phyloP scores from a whole-genome alignment of 1,140 invertebrate species.

The Tachypleus tridentatus region DNA sequence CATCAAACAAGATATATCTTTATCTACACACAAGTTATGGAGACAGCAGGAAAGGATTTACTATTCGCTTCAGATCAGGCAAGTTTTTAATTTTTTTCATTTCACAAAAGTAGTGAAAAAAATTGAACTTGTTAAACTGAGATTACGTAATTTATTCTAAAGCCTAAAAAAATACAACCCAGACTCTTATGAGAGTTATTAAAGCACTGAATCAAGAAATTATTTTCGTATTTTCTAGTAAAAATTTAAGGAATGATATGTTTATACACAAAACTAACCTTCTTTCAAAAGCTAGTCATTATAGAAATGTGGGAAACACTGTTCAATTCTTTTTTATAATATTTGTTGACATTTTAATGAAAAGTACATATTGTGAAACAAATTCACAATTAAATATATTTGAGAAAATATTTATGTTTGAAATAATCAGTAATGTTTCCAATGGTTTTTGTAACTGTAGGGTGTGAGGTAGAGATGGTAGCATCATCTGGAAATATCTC shows the following conservation, averaged over 20 bases:
- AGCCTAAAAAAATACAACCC: not conserved
- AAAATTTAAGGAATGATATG: not conserved
- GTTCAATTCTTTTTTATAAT: too few species aligned
- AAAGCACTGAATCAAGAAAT: not conserved
- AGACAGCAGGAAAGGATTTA: conserved; percentile 79
- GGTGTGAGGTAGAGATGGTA: conserved; percentile 48
- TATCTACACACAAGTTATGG: conserved; percentile 79
- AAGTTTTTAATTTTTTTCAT: conserved; percentile 13
- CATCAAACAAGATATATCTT: conserved; percentile 72
- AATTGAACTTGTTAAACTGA: not conserved
- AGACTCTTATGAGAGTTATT: not conserved
- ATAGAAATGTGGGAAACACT: not conserved
- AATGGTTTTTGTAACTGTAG: conserved; percentile 15
- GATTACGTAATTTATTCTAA: not conserved
- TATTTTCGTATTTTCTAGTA: not conserved
- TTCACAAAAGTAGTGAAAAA: not conserved
- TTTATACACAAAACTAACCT: not conserved
- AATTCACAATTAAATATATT: not conserved
- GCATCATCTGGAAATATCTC: conserved; percentile 68
- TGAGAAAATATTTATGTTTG: not conserved
- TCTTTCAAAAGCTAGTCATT: not conserved
- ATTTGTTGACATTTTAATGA: too few species aligned
- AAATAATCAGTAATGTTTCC: not conserved
- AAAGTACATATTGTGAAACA: not conserved
- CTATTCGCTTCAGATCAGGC: conserved; percentile 73